phyloP scores from a whole-genome alignment of 2,797 vertebrate species.

The Sebastes trivittatus region DNA sequence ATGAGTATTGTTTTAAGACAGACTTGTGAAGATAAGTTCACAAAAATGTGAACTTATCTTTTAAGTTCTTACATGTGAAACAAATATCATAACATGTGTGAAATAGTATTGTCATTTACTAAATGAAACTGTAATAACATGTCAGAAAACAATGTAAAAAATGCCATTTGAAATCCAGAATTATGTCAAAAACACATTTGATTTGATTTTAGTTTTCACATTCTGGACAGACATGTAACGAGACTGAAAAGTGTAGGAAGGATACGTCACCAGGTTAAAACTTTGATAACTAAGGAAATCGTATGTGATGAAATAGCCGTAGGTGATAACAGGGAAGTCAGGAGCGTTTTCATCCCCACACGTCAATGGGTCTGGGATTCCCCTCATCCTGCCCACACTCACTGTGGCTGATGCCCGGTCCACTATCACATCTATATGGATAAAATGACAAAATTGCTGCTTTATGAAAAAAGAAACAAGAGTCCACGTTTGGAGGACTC shows the following conservation, averaged over 20 bases:
- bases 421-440: slow-evolving; percentile 68
- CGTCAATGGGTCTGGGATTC: slow-evolving; percentile 72
- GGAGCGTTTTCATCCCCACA: slow-evolving; percentile 52
- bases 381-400: slow-evolving; percentile 78
- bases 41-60: neutral
- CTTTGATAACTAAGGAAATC: slow-evolving; percentile 70
- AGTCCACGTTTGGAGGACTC: neutral
- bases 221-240: neutral
- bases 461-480: neutral
- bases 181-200: neutral
- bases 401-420: slow-evolving; percentile 76
- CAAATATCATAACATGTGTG: neutral
- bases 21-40: too few relatives aligned
- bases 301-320: slow-evolving; percentile 84
- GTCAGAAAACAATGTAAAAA: neutral
- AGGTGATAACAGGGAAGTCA: slow-evolving; percentile 73
- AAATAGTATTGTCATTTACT: neutral
- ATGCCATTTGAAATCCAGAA: neutral
- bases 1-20: neutral
- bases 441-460: neutral
- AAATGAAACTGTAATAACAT: neutral
- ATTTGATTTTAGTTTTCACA: neutral
- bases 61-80: neutral
- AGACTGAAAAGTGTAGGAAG: neutral
- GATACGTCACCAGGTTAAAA: slow-evolving; percentile 31